Conservation (phyloP, 2,797 vertebrate species). For the Lagorchestes hirsutus region DNA sequence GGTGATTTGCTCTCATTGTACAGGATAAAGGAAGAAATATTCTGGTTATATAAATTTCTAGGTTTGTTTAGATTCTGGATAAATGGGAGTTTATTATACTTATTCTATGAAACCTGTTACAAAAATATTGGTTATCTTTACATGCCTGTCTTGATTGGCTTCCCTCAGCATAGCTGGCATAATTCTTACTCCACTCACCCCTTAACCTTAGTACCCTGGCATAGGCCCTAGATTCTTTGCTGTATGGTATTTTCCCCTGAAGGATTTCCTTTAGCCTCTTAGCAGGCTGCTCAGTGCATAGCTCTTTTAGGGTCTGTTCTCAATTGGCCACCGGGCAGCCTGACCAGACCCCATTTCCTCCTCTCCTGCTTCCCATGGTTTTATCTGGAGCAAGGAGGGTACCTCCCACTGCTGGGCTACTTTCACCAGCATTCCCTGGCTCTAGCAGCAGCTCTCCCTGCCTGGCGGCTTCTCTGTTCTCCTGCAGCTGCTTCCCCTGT, state of each 20-base stretch:
- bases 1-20: neutral
- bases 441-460: neutral
- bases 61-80: neutral
- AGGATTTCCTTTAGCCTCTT: neutral
- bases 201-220: neutral
- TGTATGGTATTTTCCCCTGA: slow-evolving; percentile 12
- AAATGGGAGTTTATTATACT: neutral
- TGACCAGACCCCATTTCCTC: neutral
- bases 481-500: slow-evolving; percentile 10
- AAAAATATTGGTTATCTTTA: neutral
- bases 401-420: slow-evolving; percentile 2
- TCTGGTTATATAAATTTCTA: neutral
- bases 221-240: neutral
- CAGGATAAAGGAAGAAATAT: neutral
- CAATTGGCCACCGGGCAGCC: neutral
- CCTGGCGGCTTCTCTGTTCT: slow-evolving; percentile 10
- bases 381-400: neutral
- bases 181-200: neutral
- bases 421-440: neutral
- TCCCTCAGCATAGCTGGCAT: neutral
- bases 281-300: neutral
- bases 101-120: neutral
- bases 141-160: neutral
- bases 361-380: neutral
- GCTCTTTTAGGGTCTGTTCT: neutral